A percentile compares a stretch with the other conserved stretches of the same genome.
These are phyloP conservation scores for Hypomecis atomaria DNA, from an alignment of 2,888 invertebrate species.

Conservation along the genomic window DNA sequence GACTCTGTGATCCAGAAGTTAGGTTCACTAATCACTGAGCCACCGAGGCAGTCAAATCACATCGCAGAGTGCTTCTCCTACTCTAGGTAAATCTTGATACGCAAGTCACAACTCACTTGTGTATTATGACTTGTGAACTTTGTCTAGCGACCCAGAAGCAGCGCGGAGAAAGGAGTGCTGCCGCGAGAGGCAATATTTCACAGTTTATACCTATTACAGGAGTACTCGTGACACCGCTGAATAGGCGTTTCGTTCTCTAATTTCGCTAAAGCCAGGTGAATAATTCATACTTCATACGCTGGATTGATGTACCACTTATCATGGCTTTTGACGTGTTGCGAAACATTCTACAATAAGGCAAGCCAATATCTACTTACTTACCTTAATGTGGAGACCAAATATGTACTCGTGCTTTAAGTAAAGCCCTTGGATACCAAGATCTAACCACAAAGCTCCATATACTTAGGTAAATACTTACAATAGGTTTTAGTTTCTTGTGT, in stretches of 20 bases:
- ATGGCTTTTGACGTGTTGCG: constrained; percentile 16
- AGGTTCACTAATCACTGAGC: no score
- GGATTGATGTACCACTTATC: constrained; percentile 26
- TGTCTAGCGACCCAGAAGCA: neutral
- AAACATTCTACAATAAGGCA: constrained; percentile 1
- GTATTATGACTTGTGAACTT: constrained; percentile 13
- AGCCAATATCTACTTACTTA: neutral
- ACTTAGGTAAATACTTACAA: no score
- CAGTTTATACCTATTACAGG: constrained; percentile 63
- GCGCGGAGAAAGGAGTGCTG: constrained; percentile 42
- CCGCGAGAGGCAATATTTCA: constrained; percentile 61
- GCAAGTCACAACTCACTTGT: neutral
- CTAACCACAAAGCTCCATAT: no score
- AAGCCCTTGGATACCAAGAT: no score
- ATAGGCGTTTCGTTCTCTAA: constrained; percentile 61
- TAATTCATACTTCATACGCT: constrained; percentile 61
- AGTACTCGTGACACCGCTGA: constrained; percentile 54
- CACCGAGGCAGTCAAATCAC: no score
- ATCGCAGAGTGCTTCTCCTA: no score
- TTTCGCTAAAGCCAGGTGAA: constrained; percentile 64
- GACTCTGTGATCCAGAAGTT: no score
- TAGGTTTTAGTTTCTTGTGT: no score
- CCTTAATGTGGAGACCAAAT: neutral
- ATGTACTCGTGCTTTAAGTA: neutral
- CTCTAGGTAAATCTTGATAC: no score